Evolutionary conservation across 2,113 vertebrate species (phyloP).

Genomic region (Nettapus auritus): DNA sequence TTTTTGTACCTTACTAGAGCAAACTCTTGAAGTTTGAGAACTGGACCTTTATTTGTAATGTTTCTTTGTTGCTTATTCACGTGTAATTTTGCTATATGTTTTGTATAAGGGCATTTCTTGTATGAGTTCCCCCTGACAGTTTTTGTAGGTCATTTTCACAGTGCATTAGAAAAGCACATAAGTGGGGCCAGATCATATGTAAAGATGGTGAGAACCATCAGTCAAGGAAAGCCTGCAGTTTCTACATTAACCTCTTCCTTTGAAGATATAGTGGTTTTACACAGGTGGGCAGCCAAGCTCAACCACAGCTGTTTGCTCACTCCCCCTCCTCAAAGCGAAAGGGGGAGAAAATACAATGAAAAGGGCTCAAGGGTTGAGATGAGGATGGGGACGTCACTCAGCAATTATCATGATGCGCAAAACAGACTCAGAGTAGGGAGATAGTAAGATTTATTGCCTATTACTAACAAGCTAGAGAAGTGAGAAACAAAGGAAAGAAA

Average conservation of each 20-base stretch:
- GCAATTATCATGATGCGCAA: no score
- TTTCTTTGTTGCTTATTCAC: not conserved
- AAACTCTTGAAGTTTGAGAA: not conserved
- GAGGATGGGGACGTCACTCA: no score
- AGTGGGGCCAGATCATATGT: not conserved
- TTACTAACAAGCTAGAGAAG: no score
- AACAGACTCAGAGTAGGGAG: no score
- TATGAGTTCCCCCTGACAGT: not conserved
- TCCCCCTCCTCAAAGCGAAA: no score
- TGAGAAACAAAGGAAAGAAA: no score
- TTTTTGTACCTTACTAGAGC: not conserved
- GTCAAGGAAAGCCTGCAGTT: not conserved
- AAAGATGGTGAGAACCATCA: not conserved
- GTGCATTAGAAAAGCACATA: not conserved
- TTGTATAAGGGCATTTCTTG: not conserved
- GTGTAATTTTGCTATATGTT: not conserved
- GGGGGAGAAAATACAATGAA: no score
- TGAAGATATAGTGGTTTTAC: no score
- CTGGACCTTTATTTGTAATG: fast-evolving
- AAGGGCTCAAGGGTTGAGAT: no score
- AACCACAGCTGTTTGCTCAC: no score
- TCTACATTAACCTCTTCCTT: not conserved
- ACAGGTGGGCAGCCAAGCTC: no score
- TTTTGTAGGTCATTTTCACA: not conserved
- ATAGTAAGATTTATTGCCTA: no score